Percentiles rank a stretch among this genome's conserved stretches.
Conservation (phyloP, 2,797 vertebrate species). For the Miichthys miiuy region DNA sequence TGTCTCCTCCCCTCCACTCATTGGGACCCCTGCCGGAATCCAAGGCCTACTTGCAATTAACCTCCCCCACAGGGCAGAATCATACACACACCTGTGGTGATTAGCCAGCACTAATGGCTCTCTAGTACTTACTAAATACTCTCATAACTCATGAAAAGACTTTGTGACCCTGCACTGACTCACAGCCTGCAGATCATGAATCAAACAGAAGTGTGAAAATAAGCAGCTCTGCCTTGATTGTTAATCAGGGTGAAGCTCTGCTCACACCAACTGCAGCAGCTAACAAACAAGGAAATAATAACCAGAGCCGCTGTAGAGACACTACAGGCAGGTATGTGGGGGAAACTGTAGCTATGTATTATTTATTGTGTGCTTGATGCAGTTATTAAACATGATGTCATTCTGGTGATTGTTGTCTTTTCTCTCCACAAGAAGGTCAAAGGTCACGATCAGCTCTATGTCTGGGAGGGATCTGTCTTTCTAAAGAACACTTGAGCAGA, state of each 20-base stretch:
- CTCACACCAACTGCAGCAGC: slow-evolving; percentile 22
- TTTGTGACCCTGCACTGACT: slow-evolving; percentile 70
- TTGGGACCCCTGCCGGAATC: slow-evolving; percentile 45
- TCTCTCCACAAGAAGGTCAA: slow-evolving; percentile 3
- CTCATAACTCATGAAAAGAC: slow-evolving; percentile 76
- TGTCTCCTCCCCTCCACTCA: slow-evolving; percentile 21
- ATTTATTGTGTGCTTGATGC: slow-evolving; percentile 10
- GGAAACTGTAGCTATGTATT: slow-evolving; percentile 4
- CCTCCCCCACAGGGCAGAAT: slow-evolving; percentile 62
- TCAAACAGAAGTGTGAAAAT: slow-evolving; percentile 66
- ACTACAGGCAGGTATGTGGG: not conserved
- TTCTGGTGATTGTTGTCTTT: not conserved
- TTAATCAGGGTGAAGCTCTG: slow-evolving; percentile 59
- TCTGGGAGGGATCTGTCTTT: not conserved
- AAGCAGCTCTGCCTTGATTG: slow-evolving; percentile 64
- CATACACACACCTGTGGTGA: slow-evolving; percentile 69
- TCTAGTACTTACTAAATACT: slow-evolving; percentile 72
- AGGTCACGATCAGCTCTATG: not conserved
- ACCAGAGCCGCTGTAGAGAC: not conserved
- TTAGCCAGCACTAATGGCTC: slow-evolving; percentile 71
- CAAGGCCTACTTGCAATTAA: slow-evolving; percentile 67
- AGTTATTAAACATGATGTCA: not conserved
- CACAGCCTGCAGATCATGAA: slow-evolving; percentile 62
- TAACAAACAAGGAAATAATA: slow-evolving; percentile 38
- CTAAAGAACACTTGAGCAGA: not conserved